Evolutionary conservation across 2,113 vertebrate species (phyloP).

Genomic region (Pseudorhombus dupliciocellatus): DNA sequence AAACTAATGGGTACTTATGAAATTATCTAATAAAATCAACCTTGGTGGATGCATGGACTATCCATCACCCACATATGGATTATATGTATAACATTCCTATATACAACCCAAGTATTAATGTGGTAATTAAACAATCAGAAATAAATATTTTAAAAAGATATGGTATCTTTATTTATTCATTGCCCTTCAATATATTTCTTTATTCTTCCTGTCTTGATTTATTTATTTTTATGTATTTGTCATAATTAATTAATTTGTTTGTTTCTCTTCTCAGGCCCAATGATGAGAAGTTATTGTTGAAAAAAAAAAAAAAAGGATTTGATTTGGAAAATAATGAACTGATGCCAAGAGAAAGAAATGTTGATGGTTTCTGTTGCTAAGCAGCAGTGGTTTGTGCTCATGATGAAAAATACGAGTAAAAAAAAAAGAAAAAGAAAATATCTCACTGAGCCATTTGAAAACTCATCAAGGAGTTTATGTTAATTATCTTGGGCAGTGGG

Average conservation of each 20-base stretch:
- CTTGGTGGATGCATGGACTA: too few relatives aligned
- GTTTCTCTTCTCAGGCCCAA: not conserved
- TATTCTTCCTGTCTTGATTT: not conserved
- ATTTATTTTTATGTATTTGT: not conserved
- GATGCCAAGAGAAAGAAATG: not conserved
- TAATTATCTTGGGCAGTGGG: conserved; percentile 34
- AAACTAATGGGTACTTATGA: too few relatives aligned
- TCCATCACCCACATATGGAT: too few relatives aligned
- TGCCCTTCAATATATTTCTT: not conserved
- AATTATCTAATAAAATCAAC: too few relatives aligned
- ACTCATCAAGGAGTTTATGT: conserved; percentile 23
- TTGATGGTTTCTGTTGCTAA: conserved; percentile 12
- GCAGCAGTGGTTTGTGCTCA: conserved; percentile 4
- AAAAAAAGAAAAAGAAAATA: not conserved
- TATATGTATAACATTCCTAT: too few relatives aligned
- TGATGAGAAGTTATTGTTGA: not conserved
- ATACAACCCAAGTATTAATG: not conserved
- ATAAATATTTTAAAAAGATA: not conserved
- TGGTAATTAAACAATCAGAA: not conserved
- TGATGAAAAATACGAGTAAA: not conserved
- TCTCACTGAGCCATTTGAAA: conserved; percentile 24
- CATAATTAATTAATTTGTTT: not conserved
- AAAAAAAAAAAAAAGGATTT: not conserved
- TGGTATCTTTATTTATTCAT: not conserved
- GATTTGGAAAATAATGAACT: not conserved